phyloP scores from a whole-genome alignment of 2,113 vertebrate species.

The Bos javanicus region DNA sequence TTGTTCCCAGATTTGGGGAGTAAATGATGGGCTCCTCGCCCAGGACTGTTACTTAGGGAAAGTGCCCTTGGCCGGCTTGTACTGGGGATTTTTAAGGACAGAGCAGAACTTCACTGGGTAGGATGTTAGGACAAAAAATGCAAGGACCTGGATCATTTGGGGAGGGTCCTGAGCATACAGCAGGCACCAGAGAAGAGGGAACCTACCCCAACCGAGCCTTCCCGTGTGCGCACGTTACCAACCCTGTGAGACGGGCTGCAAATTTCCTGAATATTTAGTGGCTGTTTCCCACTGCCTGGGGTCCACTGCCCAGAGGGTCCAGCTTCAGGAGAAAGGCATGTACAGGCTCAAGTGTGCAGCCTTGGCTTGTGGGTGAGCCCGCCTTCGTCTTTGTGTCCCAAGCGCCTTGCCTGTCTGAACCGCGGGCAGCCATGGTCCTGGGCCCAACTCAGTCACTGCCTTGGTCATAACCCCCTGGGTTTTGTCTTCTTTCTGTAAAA shows the following conservation, averaged over 20 bases:
- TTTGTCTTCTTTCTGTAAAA: not conserved
- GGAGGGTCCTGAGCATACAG: not conserved
- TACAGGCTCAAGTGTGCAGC: not conserved
- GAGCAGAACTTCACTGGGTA: not conserved
- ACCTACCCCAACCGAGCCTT: fast-evolving
- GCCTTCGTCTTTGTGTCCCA: fast-evolving
- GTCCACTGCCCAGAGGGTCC: not conserved
- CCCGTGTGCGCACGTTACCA: fast-evolving
- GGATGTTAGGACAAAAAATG: not conserved
- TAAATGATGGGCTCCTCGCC: fast-evolving
- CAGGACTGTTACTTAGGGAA: not conserved
- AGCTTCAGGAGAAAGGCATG: not conserved
- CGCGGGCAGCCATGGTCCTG: fast-evolving
- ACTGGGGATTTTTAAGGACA: not conserved
- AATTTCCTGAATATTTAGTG: not conserved
- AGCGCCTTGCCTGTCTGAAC: fast-evolving
- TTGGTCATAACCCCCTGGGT: not conserved
- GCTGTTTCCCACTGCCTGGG: not conserved
- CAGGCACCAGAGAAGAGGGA: not conserved
- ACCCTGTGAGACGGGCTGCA: not conserved
- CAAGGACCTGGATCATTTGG: not conserved
- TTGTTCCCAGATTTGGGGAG: not conserved
- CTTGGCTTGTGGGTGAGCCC: not conserved
- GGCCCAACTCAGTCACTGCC: not conserved
- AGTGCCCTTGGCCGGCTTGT: not conserved